Evolutionary conservation across 2,113 vertebrate genomes (phyloP).

Genomic region (Peucedramus taeniatus): DNA sequence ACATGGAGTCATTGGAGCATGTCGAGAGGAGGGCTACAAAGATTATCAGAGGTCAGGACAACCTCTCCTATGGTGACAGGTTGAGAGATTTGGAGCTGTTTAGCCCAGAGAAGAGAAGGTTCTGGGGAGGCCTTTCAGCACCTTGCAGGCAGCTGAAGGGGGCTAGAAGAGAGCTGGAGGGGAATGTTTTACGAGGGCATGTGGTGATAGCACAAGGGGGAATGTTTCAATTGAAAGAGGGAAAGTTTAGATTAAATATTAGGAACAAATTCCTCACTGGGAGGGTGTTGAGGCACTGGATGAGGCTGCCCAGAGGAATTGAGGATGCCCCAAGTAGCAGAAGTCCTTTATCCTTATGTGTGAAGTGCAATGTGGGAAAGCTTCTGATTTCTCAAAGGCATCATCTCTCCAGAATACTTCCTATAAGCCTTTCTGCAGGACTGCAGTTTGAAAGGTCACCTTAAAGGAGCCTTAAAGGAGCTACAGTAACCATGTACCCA

Average conservation of each 20-base stretch:
- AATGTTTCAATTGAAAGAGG: neutral
- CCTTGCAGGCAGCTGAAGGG: neutral
- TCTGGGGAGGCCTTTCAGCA: neutral
- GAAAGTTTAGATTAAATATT: neutral
- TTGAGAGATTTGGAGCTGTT: neutral
- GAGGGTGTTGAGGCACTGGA: neutral
- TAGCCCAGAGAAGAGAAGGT: neutral
- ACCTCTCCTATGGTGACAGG: neutral
- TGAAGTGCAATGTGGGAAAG: neutral
- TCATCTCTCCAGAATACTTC: neutral
- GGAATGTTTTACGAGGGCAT: neutral
- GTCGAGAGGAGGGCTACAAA: neutral
- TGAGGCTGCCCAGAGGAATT: neutral
- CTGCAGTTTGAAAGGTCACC: neutral
- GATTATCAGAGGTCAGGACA: neutral
- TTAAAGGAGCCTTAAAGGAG: neutral
- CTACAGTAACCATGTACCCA: neutral
- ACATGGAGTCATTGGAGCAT: neutral
- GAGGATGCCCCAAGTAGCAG: fast-evolving
- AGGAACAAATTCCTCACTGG: neutral
- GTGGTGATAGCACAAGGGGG: neutral
- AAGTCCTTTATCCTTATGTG: neutral
- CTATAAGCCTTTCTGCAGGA: neutral
- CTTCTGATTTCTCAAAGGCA: neutral
- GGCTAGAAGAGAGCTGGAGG: neutral